These are phyloP conservation scores for Ispidina lecontei DNA, from an alignment of 2,797 vertebrate genomes.

Conservation along the genomic window DNA sequence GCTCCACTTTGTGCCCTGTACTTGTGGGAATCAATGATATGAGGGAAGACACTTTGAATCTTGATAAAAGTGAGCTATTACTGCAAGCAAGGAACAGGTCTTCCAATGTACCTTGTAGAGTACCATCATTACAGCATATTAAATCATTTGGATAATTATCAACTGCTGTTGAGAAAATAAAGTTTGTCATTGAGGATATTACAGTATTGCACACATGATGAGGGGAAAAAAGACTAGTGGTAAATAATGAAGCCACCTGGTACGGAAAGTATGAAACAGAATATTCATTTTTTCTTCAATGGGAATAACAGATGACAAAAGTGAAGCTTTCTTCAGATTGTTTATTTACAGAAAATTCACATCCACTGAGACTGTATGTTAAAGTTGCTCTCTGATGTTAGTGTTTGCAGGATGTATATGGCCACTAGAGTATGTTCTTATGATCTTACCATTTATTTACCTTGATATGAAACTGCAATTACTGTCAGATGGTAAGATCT, in stretches of 20 bases:
- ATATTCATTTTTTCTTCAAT: conserved; percentile 82
- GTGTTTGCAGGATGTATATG: conserved; percentile 74
- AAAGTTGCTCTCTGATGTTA: conserved; percentile 81
- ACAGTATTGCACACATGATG: neutral
- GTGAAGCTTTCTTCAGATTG: conserved; percentile 75
- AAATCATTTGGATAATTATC: conserved; percentile 51
- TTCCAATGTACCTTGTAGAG: neutral
- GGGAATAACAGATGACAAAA: conserved; percentile 85
- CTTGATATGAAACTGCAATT: conserved; percentile 82
- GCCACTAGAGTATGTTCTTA: conserved; percentile 79
- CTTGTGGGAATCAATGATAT: neutral
- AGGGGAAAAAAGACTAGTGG: conserved; percentile 44
- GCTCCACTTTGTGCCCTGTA: neutral
- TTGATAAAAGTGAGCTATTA: neutral
- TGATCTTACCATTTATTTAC: conserved; percentile 81
- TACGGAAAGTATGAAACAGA: conserved; percentile 79
- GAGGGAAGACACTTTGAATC: neutral
- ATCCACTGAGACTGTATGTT: conserved; percentile 77
- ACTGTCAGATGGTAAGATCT: conserved; percentile 79
- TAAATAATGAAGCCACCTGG: conserved; percentile 78
- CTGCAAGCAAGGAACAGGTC: neutral
- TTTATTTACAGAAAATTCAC: conserved; percentile 81
- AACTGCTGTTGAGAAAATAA: neutral
- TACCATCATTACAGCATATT: neutral
- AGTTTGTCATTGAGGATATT: conserved; percentile 20